These are phyloP conservation scores for Mohoua ochrocephala DNA, from an alignment of 2,113 vertebrate genomes.

Conservation along the genomic window DNA sequence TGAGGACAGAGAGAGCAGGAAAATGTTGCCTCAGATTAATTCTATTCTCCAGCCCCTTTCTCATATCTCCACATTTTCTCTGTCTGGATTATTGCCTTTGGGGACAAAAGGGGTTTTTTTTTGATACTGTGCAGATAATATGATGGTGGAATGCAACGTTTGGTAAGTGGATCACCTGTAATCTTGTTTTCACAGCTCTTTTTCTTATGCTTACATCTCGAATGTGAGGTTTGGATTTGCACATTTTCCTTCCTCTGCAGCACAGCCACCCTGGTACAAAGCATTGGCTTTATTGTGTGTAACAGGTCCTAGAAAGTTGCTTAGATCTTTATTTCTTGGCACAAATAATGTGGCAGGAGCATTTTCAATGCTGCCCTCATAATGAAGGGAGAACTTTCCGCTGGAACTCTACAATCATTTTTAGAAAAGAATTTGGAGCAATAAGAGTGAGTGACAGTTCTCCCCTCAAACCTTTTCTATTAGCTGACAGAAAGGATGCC, in stretches of 20 bases:
- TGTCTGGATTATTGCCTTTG: background rate
- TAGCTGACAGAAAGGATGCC: slow-evolving; percentile 14
- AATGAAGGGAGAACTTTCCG: slow-evolving; percentile 36
- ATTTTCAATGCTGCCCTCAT: slow-evolving; percentile 39
- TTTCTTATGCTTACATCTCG: background rate
- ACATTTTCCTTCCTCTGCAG: background rate
- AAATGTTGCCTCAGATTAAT: background rate
- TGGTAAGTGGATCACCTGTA: slow-evolving; percentile 4
- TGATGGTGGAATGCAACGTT: background rate
- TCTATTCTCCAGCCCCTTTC: background rate
- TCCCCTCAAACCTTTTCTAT: slow-evolving; percentile 2
- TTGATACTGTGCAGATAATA: background rate
- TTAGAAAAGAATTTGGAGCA: slow-evolving; percentile 43
- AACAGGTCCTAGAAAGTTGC: slow-evolving; percentile 28
- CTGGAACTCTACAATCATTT: slow-evolving; percentile 5
- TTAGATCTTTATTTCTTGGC: slow-evolving; percentile 39
- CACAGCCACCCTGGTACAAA: background rate
- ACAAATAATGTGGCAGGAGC: slow-evolving; percentile 31
- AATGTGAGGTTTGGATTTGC: slow-evolving; percentile 13
- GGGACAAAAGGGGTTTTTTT: background rate
- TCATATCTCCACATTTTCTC: background rate
- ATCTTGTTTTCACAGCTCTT: slow-evolving; percentile 1
- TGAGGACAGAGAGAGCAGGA: background rate
- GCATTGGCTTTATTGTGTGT: background rate
- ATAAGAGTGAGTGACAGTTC: slow-evolving; percentile 49